Evolutionary conservation across 2,888 invertebrate species (phyloP).

Genomic region (Ichneumoninae sp.): DNA sequence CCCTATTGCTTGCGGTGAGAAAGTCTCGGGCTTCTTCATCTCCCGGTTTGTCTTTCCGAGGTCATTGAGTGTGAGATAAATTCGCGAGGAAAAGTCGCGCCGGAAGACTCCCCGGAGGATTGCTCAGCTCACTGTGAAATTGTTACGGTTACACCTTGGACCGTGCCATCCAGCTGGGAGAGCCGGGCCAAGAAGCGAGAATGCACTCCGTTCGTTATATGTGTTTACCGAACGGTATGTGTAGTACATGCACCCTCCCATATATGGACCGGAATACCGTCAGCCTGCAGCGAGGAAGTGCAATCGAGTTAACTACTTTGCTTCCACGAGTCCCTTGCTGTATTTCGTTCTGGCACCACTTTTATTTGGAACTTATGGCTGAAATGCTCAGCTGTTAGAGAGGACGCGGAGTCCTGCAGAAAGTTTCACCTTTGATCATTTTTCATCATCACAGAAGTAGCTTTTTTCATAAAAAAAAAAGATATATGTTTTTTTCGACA

Average conservation of each 20-base stretch:
- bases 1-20: background rate
- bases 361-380: background rate
- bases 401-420: background rate
- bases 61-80: conserved; percentile 24
- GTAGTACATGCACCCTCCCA: background rate
- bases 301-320: conserved; percentile 24
- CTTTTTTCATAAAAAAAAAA: too few species aligned
- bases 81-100: conserved; percentile 25
- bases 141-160: conserved; percentile 32
- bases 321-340: background rate
- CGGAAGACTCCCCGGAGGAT: conserved; percentile 10
- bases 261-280: background rate
- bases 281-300: background rate
- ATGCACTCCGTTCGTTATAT: conserved; percentile 8
- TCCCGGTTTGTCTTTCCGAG: conserved; percentile 5
- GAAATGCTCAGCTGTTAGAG: background rate
- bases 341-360: conserved; percentile 6
- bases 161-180: conserved; percentile 16
- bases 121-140: conserved; percentile 32
- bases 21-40: background rate
- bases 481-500: too few species aligned
- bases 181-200: background rate
- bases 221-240: background rate
- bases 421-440: background rate
- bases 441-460: background rate